Percentiles rank a stretch among this genome's conserved stretches.
Evolutionary conservation across 1,140 invertebrate species (phyloP).

Genomic region (Lordiphosa collinella): DNA sequence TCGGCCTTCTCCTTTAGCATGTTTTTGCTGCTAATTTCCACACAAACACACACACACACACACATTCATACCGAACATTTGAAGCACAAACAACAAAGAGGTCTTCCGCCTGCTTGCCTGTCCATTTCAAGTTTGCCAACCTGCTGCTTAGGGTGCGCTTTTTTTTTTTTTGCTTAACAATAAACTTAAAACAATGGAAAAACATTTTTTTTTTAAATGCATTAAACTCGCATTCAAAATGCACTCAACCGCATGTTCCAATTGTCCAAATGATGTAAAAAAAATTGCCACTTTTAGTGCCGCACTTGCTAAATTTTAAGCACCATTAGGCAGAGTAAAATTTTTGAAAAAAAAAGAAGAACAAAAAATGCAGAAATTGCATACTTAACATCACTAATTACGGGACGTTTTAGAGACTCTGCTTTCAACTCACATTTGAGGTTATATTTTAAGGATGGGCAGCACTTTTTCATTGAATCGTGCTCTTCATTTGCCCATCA

Average conservation of each 20-base stretch:
- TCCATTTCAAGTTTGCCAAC: conserved; percentile 11
- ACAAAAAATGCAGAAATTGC: no score
- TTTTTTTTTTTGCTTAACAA: conserved; percentile 13
- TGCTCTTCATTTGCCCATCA: no score
- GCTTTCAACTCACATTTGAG: no score
- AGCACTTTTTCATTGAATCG: no score
- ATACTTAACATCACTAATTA: no score
- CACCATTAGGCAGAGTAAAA: conserved; percentile 17
- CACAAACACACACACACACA: neutral
- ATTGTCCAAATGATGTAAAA: conserved; percentile 26
- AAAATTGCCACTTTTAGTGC: conserved; percentile 25
- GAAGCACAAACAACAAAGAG: conserved; percentile 23
- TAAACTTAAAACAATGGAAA: conserved; percentile 38
- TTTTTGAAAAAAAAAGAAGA: no score
- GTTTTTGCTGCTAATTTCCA: conserved; percentile 39
- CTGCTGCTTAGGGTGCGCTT: conserved; percentile 7
- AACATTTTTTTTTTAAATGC: conserved; percentile 32
- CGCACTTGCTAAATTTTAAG: conserved; percentile 32
- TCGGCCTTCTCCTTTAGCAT: neutral
- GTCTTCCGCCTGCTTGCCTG: neutral
- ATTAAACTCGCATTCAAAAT: conserved; percentile 46
- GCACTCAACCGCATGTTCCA: conserved; percentile 69
- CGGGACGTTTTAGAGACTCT: no score
- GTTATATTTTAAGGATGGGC: no score
- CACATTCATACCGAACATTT: conserved; percentile 4